Conservation (phyloP, 2,113 vertebrate species). For the Phylloscopus whistleri region DNA sequence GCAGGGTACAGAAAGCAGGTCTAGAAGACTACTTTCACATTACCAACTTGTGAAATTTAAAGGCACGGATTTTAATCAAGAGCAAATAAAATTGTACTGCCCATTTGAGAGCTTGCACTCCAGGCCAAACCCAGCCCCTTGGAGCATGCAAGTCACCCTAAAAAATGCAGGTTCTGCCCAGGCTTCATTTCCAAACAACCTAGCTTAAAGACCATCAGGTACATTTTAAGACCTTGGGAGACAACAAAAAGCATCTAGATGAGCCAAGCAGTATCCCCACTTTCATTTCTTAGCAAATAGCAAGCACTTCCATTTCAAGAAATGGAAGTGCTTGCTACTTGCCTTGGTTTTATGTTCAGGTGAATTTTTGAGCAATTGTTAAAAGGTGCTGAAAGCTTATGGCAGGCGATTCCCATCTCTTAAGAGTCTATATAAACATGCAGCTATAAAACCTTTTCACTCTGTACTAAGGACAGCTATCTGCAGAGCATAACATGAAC, state of each 20-base stretch:
- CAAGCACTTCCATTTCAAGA: not conserved
- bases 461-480: not conserved
- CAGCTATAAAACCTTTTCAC: not conserved
- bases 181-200: not conserved
- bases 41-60: not conserved
- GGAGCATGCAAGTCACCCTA: not conserved
- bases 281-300: not conserved
- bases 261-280: rapidly evolving
- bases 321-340: not conserved
- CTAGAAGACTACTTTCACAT: not conserved
- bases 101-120: not conserved
- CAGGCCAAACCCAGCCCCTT: not conserved
- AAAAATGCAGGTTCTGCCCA: not conserved
- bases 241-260: rapidly evolving
- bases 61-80: not conserved
- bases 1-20: not conserved
- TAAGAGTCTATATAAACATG: not conserved
- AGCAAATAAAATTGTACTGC: not conserved
- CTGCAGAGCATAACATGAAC: not conserved
- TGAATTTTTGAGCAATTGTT: slow-evolving; percentile 9
- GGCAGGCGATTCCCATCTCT: not conserved
- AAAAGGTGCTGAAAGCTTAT: slow-evolving; percentile 23
- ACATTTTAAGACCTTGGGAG: not conserved
- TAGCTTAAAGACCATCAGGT: not conserved
- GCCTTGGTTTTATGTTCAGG: not conserved